Evolutionary conservation across 2,113 vertebrate genomes (phyloP), one percentile per base, ranked within the genome.

Genomic region (Zosterops borbonicus): DNA sequence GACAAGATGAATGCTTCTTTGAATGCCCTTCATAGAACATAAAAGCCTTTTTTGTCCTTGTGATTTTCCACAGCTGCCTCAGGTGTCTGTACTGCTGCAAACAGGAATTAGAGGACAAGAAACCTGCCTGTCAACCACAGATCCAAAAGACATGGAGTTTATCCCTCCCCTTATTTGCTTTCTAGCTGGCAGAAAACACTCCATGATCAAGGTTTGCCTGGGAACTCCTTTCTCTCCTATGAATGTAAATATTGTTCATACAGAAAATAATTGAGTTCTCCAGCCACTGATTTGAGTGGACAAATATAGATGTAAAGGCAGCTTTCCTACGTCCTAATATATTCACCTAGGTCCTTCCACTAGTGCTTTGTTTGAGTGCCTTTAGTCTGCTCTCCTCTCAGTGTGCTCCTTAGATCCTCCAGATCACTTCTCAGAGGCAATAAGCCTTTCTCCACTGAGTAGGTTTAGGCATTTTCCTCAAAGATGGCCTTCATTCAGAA

Each of bases 31-130:
- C 37, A 64, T 88, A 67, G 35, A 83, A 49, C 56, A 92, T 71
- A 71, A 93, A 93, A 96, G 33, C 10, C 55, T 92, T 83, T 94
- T 60, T 90, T 28, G 44, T 52, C n/a, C 56, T 87, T 83, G 56
- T 94, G 85, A 94, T 83, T 90, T 93, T 92, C 82, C n/a, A 77
- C 3, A 6, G 60, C 46, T 81, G 68, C 79, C 82, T 96, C 79
- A 83, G 64, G 71, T 92, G 76, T 56, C 83, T 80, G 39, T 77
- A n/a, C 8, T 35, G 59, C 73, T 88, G 75, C 79, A 95, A 95
- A 94, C 29, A 94, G 59, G 76, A 92, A 95, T 94, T 95, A 94
- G 73, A 95, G 59, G 85, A 94, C 79, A 83, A 83, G 60, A 59
- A 93, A 74, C 42, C 41, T 90, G 79, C 77, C 85, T 88, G 52